Percentiles rank a stretch among this genome's conserved stretches.
Evolutionary conservation across 2,888 invertebrate species (phyloP).

Genomic region (Ametastegia equiseti): DNA sequence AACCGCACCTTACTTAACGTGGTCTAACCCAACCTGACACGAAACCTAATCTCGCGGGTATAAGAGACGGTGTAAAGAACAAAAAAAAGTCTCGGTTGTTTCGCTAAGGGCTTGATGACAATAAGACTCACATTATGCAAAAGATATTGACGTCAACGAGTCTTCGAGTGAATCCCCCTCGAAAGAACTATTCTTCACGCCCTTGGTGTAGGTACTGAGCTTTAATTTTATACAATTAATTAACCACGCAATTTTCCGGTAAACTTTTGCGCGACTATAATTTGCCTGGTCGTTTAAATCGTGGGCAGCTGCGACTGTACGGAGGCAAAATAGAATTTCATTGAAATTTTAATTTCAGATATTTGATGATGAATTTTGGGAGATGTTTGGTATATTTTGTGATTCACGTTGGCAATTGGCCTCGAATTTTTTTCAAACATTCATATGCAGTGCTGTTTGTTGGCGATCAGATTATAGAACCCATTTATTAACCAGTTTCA

Average conservation of each 20-base stretch:
- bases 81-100: constrained; percentile 6
- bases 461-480: not conserved
- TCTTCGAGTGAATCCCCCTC: not conserved
- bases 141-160: constrained; percentile 4
- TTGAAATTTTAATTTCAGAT: not conserved
- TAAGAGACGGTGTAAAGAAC: constrained; percentile 1
- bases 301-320: not conserved
- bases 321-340: not conserved
- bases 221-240: not conserved
- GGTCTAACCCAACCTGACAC: not conserved
- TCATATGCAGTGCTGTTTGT: not conserved
- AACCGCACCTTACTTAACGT: constrained; percentile 10
- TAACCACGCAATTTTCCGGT: not conserved
- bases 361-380: not conserved
- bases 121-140: not conserved
- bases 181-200: not conserved
- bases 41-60: not conserved
- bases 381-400: not conserved
- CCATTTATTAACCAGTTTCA: not conserved
- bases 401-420: not conserved
- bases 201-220: not conserved
- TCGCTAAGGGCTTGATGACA: not conserved
- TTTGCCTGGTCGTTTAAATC: not conserved
- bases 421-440: too few species aligned
- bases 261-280: not conserved